phyloP scores from a whole-genome alignment of 2,797 vertebrate genomes.

The Glossophaga mutica region DNA sequence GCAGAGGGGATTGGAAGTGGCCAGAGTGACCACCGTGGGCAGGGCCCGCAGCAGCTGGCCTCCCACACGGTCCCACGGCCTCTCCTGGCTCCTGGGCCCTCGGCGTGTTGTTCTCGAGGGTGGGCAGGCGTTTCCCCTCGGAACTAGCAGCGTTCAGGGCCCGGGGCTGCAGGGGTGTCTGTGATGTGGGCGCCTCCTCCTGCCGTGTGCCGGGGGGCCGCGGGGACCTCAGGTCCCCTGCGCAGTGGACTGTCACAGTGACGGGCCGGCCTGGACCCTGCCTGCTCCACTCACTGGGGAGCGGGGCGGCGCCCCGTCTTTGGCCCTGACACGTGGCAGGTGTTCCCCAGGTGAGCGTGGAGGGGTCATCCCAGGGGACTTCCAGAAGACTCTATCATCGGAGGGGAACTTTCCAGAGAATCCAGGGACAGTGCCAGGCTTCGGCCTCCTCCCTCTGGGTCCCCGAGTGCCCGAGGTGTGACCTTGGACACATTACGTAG shows the following conservation, averaged over 20 bases:
- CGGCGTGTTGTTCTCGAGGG: no score
- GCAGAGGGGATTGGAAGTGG: not conserved
- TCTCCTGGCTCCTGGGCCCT: not conserved
- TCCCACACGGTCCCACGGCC: fast-evolving
- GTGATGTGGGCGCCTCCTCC: not conserved
- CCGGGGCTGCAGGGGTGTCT: fast-evolving
- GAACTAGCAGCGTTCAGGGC: fast-evolving
- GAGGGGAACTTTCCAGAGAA: not conserved
- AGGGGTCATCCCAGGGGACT: not conserved
- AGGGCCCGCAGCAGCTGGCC: not conserved
- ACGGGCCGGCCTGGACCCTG: fast-evolving
- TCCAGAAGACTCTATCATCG: no score
- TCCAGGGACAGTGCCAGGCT: not conserved
- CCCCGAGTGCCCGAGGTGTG: not conserved
- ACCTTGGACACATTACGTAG: not conserved
- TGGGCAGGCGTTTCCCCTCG: not conserved
- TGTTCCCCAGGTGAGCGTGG: fast-evolving
- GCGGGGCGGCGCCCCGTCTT: fast-evolving
- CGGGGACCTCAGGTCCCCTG: not conserved
- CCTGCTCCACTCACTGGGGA: not conserved
- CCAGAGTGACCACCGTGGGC: not conserved
- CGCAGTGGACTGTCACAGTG: fast-evolving
- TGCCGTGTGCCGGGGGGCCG: not conserved
- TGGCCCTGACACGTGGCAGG: not conserved
- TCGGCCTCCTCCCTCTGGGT: not conserved